phyloP scores from a whole-genome alignment of 2,797 vertebrate species.

The Alosa sapidissima region DNA sequence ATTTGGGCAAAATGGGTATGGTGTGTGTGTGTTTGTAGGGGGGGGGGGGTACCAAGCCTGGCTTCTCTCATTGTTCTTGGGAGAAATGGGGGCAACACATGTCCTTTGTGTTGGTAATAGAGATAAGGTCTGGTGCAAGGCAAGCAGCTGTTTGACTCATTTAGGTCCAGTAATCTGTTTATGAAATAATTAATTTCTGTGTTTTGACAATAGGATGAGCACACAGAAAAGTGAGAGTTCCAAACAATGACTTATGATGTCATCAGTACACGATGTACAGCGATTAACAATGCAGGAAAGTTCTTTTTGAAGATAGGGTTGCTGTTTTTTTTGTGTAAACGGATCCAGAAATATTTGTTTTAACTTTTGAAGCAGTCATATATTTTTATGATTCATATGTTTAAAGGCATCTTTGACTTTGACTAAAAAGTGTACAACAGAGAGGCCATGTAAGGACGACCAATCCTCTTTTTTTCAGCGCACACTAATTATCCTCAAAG shows the following conservation, averaged over 20 bases:
- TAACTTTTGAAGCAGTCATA: neutral
- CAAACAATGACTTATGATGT: neutral
- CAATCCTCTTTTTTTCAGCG: neutral
- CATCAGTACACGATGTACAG: neutral
- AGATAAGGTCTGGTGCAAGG: slow-evolving; percentile 40
- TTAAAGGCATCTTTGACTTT: neutral
- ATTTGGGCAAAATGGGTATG: too few species aligned
- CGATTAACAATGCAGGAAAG: neutral
- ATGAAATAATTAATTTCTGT: slow-evolving; percentile 36
- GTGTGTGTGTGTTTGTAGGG: neutral
- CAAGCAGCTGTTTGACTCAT: slow-evolving; percentile 45
- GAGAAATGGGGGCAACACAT: slow-evolving; percentile 48
- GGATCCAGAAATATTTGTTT: neutral
- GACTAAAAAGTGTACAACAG: neutral
- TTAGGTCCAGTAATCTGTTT: slow-evolving; percentile 38
- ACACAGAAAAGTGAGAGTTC: neutral
- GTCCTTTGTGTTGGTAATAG: slow-evolving; percentile 57
- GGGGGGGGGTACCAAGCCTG: slow-evolving; percentile 35
- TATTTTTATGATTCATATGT: neutral
- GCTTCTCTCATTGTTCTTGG: slow-evolving; percentile 54
- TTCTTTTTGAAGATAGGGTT: neutral
- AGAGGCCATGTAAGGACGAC: neutral
- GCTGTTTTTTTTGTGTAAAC: neutral
- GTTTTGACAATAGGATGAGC: slow-evolving; percentile 7
- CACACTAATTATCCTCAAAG: neutral